A percentile compares a stretch with the other conserved stretches of the same genome.
Conservation (phyloP, 2,888 invertebrate species). For the Autographa gamma region DNA sequence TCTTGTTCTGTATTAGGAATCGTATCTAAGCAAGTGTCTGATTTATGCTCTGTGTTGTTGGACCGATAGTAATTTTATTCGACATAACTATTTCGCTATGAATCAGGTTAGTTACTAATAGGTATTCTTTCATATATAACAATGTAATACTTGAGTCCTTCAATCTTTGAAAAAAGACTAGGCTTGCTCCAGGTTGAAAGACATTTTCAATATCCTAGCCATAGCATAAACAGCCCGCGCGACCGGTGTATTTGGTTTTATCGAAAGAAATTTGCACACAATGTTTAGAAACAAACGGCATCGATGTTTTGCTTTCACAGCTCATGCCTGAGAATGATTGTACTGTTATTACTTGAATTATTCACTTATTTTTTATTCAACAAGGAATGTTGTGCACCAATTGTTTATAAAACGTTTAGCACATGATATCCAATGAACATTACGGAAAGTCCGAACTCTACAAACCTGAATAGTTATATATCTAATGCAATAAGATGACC, state of each 20-base stretch:
- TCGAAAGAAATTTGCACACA: constrained; percentile 82
- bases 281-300: constrained; percentile 81
- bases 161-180: constrained; percentile 19
- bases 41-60: constrained; percentile 44
- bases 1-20: constrained; percentile 66
- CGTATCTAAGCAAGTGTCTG: constrained; percentile 51
- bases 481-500: constrained; percentile 7
- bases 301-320: constrained; percentile 75
- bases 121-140: constrained; percentile 7
- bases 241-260: constrained; percentile 74
- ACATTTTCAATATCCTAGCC: constrained; percentile 61
- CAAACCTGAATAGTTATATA: constrained; percentile 3
- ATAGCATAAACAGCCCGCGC: constrained; percentile 65
- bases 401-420: constrained; percentile 23
- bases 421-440: constrained; percentile 6
- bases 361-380: constrained; percentile 63
- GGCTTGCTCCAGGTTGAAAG: constrained; percentile 42
- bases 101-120: constrained; percentile 32
- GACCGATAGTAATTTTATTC: constrained; percentile 32
- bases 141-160: constrained; percentile 2
- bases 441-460: background rate
- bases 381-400: constrained; percentile 35
- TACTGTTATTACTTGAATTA: constrained; percentile 71
- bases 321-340: constrained; percentile 72
- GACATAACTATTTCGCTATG: constrained; percentile 12